phyloP scores from a whole-genome alignment of 2,888 invertebrate genomes.

The Oxyteleia sp. region DNA sequence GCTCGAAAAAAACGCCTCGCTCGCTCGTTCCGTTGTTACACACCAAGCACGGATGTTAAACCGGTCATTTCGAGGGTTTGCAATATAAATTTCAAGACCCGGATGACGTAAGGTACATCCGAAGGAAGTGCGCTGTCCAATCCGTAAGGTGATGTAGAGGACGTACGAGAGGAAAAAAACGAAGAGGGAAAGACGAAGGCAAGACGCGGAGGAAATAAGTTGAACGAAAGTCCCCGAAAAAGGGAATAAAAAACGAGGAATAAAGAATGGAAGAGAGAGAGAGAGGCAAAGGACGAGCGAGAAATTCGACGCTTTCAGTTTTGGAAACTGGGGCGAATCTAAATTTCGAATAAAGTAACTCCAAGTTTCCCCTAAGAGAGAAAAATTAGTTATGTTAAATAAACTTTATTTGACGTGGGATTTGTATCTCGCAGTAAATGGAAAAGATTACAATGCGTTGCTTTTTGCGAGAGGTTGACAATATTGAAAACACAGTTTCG shows the following conservation, averaged over 20 bases:
- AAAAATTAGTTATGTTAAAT: background rate
- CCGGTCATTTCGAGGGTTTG: background rate
- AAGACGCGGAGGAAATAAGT: conserved; percentile 7
- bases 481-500: too few species aligned
- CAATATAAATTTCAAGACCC: conserved; percentile 1
- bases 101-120: conserved; percentile 4
- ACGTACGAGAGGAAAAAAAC: background rate
- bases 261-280: background rate
- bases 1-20: too few species aligned
- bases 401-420: conserved; percentile 6
- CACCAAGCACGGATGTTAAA: conserved; percentile 1
- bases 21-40: background rate
- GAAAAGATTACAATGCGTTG: too few species aligned
- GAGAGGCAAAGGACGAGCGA: background rate
- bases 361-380: background rate
- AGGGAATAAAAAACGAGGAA: conserved; percentile 1
- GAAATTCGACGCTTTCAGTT: conserved; percentile 16
- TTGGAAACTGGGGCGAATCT: conserved; percentile 59
- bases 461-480: too few species aligned
- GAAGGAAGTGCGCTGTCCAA: conserved; percentile 4
- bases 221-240: conserved; percentile 5
- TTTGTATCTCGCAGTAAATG: too few species aligned
- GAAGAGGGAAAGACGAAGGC: background rate
- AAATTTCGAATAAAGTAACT: conserved; percentile 41
- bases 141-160: background rate